Percentiles rank a stretch among this genome's conserved stretches.
Conservation (phyloP, 2,888 invertebrate species). For the Corythucha ciliata region DNA sequence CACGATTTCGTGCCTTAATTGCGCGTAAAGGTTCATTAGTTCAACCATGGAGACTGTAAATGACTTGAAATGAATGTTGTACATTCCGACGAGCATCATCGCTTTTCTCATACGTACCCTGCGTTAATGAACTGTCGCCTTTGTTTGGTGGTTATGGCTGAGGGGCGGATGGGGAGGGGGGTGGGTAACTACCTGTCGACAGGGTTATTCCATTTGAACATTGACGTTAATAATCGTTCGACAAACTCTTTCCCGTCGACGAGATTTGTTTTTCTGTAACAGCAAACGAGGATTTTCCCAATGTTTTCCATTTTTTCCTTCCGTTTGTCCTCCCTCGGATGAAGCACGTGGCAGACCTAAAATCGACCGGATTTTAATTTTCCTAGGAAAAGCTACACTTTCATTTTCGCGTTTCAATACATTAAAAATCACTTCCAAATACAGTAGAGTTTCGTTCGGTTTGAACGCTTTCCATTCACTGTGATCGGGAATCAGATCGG, state of each 20-base stretch:
- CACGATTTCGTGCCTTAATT: not conserved
- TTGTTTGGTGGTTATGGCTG: too few relatives aligned
- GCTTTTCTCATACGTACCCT: slow-evolving; percentile 13
- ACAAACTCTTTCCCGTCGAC: slow-evolving; percentile 18
- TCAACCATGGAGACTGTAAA: not conserved
- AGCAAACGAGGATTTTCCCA: slow-evolving; percentile 16
- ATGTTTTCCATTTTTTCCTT: slow-evolving; percentile 18
- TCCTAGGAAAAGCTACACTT: too few relatives aligned
- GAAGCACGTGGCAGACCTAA: slow-evolving; percentile 15
- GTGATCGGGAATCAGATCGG: slow-evolving; percentile 16
- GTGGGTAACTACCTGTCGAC: slow-evolving; percentile 11
- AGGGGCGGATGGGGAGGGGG: not conserved
- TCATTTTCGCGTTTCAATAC: too few relatives aligned
- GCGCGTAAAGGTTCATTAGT: not conserved
- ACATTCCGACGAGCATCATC: slow-evolving; percentile 18
- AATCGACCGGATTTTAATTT: too few relatives aligned
- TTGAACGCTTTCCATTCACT: slow-evolving; percentile 23
- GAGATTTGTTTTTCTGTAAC: slow-evolving; percentile 18
- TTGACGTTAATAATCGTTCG: slow-evolving; percentile 8
- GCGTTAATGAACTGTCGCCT: too few relatives aligned
- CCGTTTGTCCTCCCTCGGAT: slow-evolving; percentile 17
- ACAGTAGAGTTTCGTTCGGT: slow-evolving; percentile 20
- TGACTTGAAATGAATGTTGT: slow-evolving; percentile 18
- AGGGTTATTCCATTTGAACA: slow-evolving; percentile 24
- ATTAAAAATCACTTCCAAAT: slow-evolving; percentile 21